Evolutionary conservation across 2,113 vertebrate species (phyloP).

Genomic region (Gyps fulvus): DNA sequence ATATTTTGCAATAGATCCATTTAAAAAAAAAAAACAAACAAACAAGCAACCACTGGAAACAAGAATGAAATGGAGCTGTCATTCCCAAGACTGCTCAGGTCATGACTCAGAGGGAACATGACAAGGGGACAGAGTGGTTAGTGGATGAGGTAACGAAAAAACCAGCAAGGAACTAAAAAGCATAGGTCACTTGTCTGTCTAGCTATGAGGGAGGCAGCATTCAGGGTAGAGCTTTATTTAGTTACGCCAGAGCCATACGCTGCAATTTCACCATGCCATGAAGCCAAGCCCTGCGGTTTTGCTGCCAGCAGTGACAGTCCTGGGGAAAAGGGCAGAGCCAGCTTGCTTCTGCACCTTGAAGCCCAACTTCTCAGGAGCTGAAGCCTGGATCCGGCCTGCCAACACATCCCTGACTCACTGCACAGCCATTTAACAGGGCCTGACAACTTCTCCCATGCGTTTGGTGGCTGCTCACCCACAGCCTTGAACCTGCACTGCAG

Average conservation of each 20-base stretch:
- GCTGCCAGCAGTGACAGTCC: neutral
- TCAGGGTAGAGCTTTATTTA: neutral
- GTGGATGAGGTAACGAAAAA: neutral
- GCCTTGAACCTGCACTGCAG: neutral
- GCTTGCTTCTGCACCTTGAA: neutral
- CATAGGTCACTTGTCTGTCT: neutral
- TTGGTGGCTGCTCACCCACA: neutral
- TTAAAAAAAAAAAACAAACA: neutral
- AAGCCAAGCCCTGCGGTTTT: neutral
- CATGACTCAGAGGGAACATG: neutral
- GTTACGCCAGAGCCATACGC: neutral
- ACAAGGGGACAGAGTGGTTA: neutral
- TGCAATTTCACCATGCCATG: neutral
- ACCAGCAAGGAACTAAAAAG: neutral
- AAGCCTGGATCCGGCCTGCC: neutral
- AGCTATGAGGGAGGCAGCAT: neutral
- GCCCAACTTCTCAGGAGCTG: neutral
- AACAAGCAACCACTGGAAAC: neutral
- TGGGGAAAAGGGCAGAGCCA: neutral
- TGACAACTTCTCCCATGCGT: accelerated
- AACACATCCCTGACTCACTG: neutral
- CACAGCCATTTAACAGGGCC: accelerated
- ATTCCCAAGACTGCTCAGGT: neutral
- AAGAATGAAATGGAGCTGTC: neutral
- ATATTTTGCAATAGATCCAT: neutral